Percentiles rank a stretch among this genome's conserved stretches.
These are phyloP conservation scores for Graptemys geographica DNA, from an alignment of 2,797 vertebrate species.

Conservation along the genomic window DNA sequence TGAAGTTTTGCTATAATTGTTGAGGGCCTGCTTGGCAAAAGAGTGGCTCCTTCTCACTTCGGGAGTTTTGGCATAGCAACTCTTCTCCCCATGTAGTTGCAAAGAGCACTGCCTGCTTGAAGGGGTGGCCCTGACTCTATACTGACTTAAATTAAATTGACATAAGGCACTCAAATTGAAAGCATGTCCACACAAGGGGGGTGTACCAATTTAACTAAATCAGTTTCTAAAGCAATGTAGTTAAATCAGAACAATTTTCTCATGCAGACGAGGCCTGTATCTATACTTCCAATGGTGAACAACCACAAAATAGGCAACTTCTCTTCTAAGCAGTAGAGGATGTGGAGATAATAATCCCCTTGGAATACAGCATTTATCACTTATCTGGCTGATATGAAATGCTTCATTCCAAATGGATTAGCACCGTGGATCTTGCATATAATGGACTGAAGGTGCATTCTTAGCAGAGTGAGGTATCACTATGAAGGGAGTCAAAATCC, in stretches of 20 bases:
- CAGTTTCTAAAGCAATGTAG: background rate
- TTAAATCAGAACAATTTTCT: background rate
- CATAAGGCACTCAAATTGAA: background rate
- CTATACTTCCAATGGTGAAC: background rate
- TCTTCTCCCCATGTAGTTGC: background rate
- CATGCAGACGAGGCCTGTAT: background rate
- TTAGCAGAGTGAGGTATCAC: background rate
- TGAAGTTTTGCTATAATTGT: background rate
- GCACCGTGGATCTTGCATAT: background rate
- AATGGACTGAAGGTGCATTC: background rate
- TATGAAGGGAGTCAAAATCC: background rate
- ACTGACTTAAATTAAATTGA: background rate
- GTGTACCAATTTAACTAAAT: background rate
- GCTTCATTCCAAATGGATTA: background rate
- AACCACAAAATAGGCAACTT: background rate
- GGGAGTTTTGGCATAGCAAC: background rate
- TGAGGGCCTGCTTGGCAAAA: background rate
- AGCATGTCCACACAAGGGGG: background rate
- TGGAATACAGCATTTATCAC: background rate
- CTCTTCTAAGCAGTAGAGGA: background rate
- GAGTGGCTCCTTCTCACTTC: background rate
- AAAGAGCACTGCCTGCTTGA: background rate
- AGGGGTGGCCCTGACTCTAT: background rate
- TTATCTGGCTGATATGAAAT: background rate
- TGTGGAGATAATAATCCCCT: background rate